phyloP scores from a whole-genome alignment of 2,888 invertebrate species.

The Lasioglossum morio region DNA sequence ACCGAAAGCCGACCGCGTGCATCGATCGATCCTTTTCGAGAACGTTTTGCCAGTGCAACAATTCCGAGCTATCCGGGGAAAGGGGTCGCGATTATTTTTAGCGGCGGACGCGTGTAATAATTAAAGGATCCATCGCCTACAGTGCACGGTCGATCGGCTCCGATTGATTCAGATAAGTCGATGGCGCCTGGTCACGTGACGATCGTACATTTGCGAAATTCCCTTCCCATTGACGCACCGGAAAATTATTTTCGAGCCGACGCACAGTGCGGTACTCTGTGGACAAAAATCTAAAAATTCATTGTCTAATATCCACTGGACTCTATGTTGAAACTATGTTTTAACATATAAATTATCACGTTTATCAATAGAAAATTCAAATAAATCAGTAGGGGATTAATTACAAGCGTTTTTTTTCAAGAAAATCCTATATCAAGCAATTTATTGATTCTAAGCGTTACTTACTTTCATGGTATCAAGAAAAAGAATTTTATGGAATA shows the following conservation, averaged over 20 bases:
- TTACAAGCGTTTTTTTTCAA: too few species aligned
- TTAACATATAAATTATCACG: too few species aligned
- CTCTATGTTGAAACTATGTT: too few species aligned
- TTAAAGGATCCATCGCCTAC: conserved; percentile 50
- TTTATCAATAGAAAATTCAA: too few species aligned
- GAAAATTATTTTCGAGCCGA: background rate
- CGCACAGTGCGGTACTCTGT: too few species aligned
- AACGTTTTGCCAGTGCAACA: conserved; percentile 27
- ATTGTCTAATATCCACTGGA: too few species aligned
- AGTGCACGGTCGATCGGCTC: background rate
- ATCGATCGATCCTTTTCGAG: conserved; percentile 45
- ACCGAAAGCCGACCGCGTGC: conserved; percentile 29
- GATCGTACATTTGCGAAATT: conserved; percentile 33
- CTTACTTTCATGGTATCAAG: too few species aligned
- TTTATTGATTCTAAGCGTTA: too few species aligned
- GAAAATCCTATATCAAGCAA: too few species aligned
- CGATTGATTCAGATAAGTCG: conserved; percentile 8
- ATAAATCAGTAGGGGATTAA: too few species aligned
- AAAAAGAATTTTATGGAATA: too few species aligned
- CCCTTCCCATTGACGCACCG: conserved; percentile 19
- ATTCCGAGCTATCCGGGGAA: background rate
- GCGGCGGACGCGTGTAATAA: conserved; percentile 52
- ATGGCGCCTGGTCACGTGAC: conserved; percentile 5
- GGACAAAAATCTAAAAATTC: too few species aligned
- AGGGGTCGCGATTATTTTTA: conserved; percentile 69